Base-by-base conservation (phyloP, 2,113 vertebrate species). In the Nothocercus nigrocapillus region DNA sequence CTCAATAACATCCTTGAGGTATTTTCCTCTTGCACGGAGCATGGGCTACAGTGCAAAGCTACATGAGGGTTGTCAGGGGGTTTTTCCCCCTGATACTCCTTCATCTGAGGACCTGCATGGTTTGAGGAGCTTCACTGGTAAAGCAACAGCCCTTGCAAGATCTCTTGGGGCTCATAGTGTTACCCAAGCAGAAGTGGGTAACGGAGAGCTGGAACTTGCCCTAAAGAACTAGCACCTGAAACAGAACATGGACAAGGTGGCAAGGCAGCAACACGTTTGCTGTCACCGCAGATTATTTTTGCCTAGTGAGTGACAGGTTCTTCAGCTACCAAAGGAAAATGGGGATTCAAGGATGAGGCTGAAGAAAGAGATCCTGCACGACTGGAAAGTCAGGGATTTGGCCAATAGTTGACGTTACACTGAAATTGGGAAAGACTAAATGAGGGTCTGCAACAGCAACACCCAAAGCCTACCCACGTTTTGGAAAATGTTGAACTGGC, bases 71-170 rank as follows among this genome's bases (percentile, higher is more conserved):
- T 56, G 54, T 30, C 28, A 17, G 54, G 54, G 36, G 53, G 27
- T 6, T 75, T 9, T 16, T 47, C 38, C 47, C 42, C 36, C 59
- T 22, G 1, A 21, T 38, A 15, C 36, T 51, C 84, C 64, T 45
- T 17, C 30, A 30, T 42, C 14, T 0, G 1, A 47, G 74, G 11
- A 4, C 34, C 2, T 1, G 36, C 38, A 20, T 8, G 51, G 28
- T 28, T 22, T 1, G 5, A 72, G 36, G n/a, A 61, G n/a, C 2
- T 21, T n/a, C 1, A 2, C 42, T 0, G 1, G 49, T 25, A 59
- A 30, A 64, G 49, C 38, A 68, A 10, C n/a, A 16, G 40, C 25
- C 66, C 58, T 24, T 4, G 7, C 34, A 22, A 40, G 24, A 3
- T 1, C 45, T 19, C 27, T 2, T 1, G 36, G 54, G 61, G 22